These are phyloP conservation scores for Pangasianodon gigas DNA, from an alignment of 2,113 vertebrate genomes.

Conservation along the genomic window DNA sequence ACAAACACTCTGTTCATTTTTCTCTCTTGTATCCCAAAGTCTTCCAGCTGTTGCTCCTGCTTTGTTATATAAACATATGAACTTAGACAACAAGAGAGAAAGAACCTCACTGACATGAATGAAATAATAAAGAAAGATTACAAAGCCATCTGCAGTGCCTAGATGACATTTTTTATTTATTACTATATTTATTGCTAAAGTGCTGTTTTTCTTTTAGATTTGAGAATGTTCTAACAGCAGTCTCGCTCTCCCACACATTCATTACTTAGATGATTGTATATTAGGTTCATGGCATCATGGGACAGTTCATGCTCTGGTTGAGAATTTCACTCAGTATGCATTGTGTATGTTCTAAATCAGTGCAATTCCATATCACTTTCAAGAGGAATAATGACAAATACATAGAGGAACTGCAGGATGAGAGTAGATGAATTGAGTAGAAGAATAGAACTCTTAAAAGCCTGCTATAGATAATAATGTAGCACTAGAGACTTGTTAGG, in stretches of 20 bases:
- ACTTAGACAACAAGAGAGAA: background rate
- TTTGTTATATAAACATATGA: background rate
- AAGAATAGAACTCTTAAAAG: background rate
- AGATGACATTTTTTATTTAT: background rate
- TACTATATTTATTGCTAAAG: background rate
- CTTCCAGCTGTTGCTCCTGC: conserved; percentile 19
- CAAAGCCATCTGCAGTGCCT: conserved; percentile 6
- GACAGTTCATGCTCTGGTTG: background rate
- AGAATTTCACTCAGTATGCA: background rate
- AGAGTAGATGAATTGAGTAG: background rate
- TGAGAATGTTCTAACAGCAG: background rate
- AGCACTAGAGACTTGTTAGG: background rate
- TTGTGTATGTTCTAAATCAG: background rate
- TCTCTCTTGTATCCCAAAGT: conserved; percentile 8
- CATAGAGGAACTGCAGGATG: background rate
- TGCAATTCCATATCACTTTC: background rate
- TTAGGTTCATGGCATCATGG: background rate
- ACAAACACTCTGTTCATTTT: background rate
- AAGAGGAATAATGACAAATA: background rate
- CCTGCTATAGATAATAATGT: background rate
- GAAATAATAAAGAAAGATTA: background rate
- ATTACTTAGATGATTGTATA: background rate
- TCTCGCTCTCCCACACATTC: background rate
- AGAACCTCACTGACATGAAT: background rate
- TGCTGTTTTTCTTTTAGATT: background rate